Conservation (phyloP, 1,140 invertebrate species). For the Lasioglossum albipes region DNA sequence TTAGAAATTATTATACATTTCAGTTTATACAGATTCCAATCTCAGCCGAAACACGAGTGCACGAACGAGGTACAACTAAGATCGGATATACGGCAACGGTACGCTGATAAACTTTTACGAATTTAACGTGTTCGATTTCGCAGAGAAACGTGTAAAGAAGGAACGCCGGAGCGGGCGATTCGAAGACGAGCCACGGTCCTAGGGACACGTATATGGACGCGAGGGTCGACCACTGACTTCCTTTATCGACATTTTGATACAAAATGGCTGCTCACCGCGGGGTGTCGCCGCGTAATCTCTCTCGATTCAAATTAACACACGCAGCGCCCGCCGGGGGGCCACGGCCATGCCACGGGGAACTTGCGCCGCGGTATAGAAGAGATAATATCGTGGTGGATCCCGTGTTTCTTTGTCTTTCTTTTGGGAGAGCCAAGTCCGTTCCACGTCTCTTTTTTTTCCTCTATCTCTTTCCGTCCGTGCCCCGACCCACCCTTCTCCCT, state of each 20-base stretch:
- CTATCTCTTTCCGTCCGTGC: background rate
- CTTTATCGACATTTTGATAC: conserved; percentile 81
- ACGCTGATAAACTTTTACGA: background rate
- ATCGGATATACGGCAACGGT: background rate
- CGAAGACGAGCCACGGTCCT: conserved; percentile 41
- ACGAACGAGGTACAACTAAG: no score
- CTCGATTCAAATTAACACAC: conserved; percentile 81
- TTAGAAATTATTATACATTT: no score
- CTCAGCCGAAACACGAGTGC: no score
- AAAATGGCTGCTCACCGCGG: conserved; percentile 80
- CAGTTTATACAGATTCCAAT: no score
- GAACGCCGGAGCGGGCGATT: conserved; percentile 43
- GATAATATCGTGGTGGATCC: conserved; percentile 69
- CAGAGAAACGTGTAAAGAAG: conserved; percentile 9
- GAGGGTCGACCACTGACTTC: conserved; percentile 67
- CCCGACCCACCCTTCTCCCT: background rate
- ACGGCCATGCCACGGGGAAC: conserved; percentile 54
- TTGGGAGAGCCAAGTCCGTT: conserved; percentile 47
- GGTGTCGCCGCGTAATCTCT: conserved; percentile 79
- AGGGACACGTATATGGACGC: conserved; percentile 33
- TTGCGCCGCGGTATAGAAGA: conserved; percentile 60
- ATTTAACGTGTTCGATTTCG: background rate
- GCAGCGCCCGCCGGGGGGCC: conserved; percentile 75
- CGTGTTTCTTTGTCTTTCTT: conserved; percentile 61
- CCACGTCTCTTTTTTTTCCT: conserved; percentile 6